phyloP scores from a whole-genome alignment of 1,140 invertebrate species.

The Phocides pigmalion region DNA sequence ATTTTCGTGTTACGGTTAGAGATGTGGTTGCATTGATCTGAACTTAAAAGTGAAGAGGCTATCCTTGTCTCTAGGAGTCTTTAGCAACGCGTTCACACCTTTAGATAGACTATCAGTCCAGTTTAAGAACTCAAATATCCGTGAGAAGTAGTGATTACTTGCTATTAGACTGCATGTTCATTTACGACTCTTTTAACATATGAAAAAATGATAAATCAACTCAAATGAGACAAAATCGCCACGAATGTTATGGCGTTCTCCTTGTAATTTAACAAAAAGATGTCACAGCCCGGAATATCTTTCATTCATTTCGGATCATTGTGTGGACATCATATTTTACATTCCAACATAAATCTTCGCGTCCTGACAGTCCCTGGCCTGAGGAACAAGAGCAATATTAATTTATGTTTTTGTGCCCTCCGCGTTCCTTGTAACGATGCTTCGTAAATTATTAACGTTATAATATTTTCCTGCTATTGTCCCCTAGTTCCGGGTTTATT shows the following conservation, averaged over 20 bases:
- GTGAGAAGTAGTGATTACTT: too few relatives aligned
- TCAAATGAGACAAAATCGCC: slow-evolving; percentile 3
- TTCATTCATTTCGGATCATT: slow-evolving; percentile 22
- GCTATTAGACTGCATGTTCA: too few relatives aligned
- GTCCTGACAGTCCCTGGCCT: slow-evolving; percentile 11
- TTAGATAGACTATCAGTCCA: too few relatives aligned
- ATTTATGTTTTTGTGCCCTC: slow-evolving; percentile 30
- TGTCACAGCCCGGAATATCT: slow-evolving; percentile 8
- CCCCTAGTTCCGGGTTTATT: neutral
- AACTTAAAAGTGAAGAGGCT: too few relatives aligned
- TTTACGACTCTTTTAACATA: too few relatives aligned
- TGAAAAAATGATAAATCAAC: neutral
- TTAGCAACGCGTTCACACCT: too few relatives aligned
- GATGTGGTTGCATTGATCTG: too few relatives aligned
- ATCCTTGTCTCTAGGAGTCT: too few relatives aligned
- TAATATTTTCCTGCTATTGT: slow-evolving; percentile 17
- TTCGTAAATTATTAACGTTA: slow-evolving; percentile 20
- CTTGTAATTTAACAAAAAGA: slow-evolving; percentile 13
- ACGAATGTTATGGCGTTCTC: slow-evolving; percentile 20
- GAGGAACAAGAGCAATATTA: slow-evolving; percentile 26
- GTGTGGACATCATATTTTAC: slow-evolving; percentile 19
- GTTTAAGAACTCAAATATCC: too few relatives aligned
- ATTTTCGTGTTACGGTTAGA: too few relatives aligned
- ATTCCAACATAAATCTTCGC: slow-evolving; percentile 18
- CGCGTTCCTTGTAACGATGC: slow-evolving; percentile 9